These are phyloP conservation scores for Rhopalosiphum nymphaeae DNA, from an alignment of 2,888 invertebrate species.

Conservation along the genomic window DNA sequence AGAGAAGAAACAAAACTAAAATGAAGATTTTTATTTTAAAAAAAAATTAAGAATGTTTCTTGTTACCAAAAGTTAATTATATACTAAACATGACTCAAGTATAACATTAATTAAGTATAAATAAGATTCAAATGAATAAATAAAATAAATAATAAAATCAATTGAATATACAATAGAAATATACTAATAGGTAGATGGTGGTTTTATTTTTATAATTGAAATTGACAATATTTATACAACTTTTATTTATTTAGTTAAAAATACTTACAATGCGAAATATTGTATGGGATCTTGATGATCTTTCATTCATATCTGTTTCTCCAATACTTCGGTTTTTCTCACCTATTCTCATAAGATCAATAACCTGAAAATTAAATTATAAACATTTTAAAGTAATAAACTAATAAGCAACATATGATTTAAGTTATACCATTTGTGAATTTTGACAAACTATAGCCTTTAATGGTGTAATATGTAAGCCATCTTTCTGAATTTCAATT, in stretches of 20 bases:
- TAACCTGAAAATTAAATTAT: constrained; percentile 68
- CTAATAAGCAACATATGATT: background rate
- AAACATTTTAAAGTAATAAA: background rate
- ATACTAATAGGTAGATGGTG: background rate
- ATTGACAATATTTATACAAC: background rate
- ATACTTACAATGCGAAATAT: constrained; percentile 86
- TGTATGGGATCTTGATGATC: constrained; percentile 89
- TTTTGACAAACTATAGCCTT: constrained; percentile 77
- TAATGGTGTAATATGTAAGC: constrained; percentile 70
- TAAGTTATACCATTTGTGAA: constrained; percentile 74
- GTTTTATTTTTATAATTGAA: background rate
- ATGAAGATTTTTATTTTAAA: background rate
- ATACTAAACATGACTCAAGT: too few species aligned
- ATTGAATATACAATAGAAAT: background rate
- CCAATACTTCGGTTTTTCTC: constrained; percentile 81
- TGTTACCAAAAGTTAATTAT: too few species aligned
- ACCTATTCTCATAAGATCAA: constrained; percentile 71
- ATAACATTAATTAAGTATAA: too few species aligned
- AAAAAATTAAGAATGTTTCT: background rate
- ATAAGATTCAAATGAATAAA: too few species aligned
- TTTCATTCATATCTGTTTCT: constrained; percentile 89
- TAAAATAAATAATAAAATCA: background rate
- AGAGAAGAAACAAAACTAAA: too few species aligned
- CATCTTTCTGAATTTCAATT: constrained; percentile 72
- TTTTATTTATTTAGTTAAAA: constrained; percentile 64